Evolutionary conservation across 2,797 vertebrate genomes (phyloP).

Genomic region (Enteromius unitaeniatus): DNA sequence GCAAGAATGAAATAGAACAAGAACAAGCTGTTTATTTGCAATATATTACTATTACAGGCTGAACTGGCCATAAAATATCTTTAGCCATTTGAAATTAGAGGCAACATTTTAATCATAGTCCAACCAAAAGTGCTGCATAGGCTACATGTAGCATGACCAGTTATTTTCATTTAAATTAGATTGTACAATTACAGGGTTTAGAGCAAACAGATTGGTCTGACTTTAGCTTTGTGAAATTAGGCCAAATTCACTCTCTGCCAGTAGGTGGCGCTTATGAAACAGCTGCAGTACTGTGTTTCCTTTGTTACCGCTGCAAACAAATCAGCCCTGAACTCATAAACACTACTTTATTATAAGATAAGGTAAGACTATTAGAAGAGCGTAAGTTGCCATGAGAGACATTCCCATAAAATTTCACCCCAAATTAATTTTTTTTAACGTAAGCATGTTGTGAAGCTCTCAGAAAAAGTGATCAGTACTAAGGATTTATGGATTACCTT

Average conservation of each 20-base stretch:
- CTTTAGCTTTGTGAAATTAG: background rate
- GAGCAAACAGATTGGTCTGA: background rate
- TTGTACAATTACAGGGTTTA: too few relatives aligned
- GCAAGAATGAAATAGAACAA: background rate
- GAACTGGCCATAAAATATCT: background rate
- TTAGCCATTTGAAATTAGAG: too few relatives aligned
- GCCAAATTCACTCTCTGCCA: background rate
- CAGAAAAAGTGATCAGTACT: background rate
- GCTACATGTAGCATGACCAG: too few relatives aligned
- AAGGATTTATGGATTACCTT: background rate
- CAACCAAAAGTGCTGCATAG: too few relatives aligned
- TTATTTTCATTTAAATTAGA: too few relatives aligned
- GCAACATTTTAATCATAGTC: too few relatives aligned
- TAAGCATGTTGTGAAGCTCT: background rate
- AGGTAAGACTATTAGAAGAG: too few relatives aligned
- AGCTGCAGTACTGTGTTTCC: background rate
- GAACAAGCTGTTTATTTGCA: background rate
- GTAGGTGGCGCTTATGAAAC: background rate
- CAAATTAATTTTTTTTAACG: background rate
- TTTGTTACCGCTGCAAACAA: background rate
- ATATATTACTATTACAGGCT: background rate
- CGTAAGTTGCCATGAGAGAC: background rate
- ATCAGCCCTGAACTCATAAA: background rate
- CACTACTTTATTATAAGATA: background rate
- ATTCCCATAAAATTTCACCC: background rate